These are phyloP conservation scores for Pithys albifrons DNA, from an alignment of 2,113 vertebrate species.

Conservation along the genomic window DNA sequence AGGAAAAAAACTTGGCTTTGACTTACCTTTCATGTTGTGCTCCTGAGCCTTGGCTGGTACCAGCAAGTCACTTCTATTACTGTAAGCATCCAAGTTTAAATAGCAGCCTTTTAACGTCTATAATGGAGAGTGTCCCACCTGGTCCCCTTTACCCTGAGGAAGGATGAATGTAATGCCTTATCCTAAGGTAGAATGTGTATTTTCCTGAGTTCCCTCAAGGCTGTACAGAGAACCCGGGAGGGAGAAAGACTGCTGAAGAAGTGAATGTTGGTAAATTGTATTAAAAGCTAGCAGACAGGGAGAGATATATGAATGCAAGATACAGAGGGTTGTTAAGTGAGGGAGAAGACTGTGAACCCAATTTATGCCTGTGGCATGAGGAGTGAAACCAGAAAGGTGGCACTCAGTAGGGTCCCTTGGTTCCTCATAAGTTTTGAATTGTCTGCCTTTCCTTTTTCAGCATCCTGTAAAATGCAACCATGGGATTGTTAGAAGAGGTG, in stretches of 20 bases:
- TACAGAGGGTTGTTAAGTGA: neutral
- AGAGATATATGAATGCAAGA: neutral
- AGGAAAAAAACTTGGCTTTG: neutral
- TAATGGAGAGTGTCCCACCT: neutral
- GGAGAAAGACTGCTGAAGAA: neutral
- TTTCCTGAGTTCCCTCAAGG: neutral
- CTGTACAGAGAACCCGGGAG: neutral
- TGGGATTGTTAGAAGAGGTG: neutral
- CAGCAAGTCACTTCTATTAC: neutral
- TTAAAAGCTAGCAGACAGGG: conserved; percentile 9
- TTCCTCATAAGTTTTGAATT: conserved; percentile 45
- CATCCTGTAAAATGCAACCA: conserved; percentile 22
- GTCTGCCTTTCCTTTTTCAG: conserved; percentile 33
- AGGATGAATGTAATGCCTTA: neutral
- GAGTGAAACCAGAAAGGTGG: neutral
- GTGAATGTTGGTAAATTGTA: neutral
- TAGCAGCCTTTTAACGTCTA: neutral
- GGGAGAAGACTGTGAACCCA: neutral
- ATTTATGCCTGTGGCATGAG: neutral
- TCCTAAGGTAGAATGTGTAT: neutral
- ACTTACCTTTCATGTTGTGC: neutral
- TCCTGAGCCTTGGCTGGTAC: neutral
- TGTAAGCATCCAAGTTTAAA: neutral
- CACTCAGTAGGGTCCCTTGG: neutral
- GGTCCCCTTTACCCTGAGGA: neutral